A percentile compares a stretch with the other conserved stretches of the same genome.
Conservation (phyloP, 2,113 vertebrate genomes). For the Proteles cristata region DNA sequence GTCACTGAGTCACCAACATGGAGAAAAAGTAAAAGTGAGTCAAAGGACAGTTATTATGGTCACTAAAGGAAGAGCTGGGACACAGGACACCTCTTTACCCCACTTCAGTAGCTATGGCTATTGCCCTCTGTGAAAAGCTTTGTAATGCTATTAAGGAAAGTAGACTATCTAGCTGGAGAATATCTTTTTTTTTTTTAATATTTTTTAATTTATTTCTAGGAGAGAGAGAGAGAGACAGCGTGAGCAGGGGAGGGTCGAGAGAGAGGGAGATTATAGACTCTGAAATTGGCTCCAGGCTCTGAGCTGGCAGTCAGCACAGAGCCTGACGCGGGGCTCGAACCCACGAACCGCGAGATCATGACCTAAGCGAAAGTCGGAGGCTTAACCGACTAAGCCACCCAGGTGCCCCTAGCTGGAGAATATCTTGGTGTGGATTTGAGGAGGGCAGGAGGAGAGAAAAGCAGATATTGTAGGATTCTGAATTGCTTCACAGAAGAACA, state of each 20-base stretch:
- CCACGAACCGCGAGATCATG: no score
- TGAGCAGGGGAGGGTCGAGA: no score
- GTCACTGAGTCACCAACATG: neutral
- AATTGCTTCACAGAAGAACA: neutral
- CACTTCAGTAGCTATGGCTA: neutral
- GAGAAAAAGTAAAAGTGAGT: neutral
- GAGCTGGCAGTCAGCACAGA: no score
- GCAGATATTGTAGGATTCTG: neutral
- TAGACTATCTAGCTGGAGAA: neutral
- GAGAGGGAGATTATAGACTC: no score
- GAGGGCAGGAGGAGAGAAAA: neutral
- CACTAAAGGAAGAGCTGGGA: neutral
- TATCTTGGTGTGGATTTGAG: neutral
- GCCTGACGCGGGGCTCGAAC: no score
- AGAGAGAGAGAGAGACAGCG: no score
- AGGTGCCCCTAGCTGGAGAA: no score
- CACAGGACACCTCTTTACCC: neutral
- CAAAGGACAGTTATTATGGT: neutral
- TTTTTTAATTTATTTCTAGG: no score
- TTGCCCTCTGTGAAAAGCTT: neutral
- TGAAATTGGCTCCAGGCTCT: no score
- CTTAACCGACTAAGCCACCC: no score
- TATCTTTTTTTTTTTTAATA: no score
- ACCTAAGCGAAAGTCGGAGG: no score
- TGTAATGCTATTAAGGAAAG: neutral